Conservation (phyloP, 2,113 vertebrate species). For the Odocoileus virginianus region DNA sequence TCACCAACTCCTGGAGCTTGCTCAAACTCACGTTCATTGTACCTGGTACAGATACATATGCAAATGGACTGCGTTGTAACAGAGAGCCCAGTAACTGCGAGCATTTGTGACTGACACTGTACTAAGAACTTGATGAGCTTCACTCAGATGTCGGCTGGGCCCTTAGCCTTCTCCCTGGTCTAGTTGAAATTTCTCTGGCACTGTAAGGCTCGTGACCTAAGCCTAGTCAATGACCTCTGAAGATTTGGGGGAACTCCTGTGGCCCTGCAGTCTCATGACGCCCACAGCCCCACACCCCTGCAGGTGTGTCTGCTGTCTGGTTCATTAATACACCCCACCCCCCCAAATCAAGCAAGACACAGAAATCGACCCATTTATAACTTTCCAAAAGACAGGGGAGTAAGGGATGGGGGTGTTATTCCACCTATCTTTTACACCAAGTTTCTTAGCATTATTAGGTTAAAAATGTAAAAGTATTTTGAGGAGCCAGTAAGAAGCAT, state of each 20-base stretch:
- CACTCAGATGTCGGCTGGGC: background rate
- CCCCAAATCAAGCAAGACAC: background rate
- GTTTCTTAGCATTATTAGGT: background rate
- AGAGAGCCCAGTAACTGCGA: fast-evolving
- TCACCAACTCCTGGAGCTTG: background rate
- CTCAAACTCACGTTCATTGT: background rate
- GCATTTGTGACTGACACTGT: background rate
- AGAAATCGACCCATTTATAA: background rate
- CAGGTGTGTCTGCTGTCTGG: background rate
- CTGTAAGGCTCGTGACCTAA: background rate
- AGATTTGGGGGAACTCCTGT: background rate
- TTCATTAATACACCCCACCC: background rate
- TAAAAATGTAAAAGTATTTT: background rate
- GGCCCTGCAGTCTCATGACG: background rate
- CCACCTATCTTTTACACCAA: background rate
- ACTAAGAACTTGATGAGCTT: background rate
- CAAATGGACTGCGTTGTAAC: fast-evolving
- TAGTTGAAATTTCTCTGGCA: background rate
- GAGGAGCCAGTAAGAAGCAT: background rate
- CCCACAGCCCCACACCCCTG: too few relatives aligned
- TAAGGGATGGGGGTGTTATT: background rate
- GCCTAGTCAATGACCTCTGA: background rate
- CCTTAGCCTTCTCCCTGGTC: background rate
- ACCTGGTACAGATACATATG: fast-evolving
- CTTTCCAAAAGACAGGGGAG: background rate